Base-by-base conservation (phyloP, 1,140 invertebrate species). In the Drosophila prosaltans region DNA sequence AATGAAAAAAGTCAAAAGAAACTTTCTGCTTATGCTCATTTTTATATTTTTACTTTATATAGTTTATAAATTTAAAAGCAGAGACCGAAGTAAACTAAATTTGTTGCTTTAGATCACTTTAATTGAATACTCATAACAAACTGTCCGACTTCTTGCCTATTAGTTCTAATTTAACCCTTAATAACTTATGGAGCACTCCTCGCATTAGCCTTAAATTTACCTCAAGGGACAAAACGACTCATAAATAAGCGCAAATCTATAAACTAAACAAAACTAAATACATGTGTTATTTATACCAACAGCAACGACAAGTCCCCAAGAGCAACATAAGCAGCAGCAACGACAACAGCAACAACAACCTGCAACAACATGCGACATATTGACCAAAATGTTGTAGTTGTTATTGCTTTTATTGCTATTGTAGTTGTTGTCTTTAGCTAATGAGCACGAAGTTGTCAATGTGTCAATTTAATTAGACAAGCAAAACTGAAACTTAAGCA, bases 391-490 rank as follows among this genome's bases (percentile, higher is more conserved):
- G 75, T 70, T 80, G 59, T 54, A 62, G 8, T 16, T 68, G 28
- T 30, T 30, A 30, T 30, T 30, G 28, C 28, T 30, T 2, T 30
- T 24, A n/a, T 39, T 51, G 55, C 60, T 66, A 57, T 26, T 67
- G 54, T 48, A 51, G 69, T 68, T 75, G 66, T 65, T 84, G 75
- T 65, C 78, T 63, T 43, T 74, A 21, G 84, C 84, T 89, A 89
- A 90, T 89, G 81, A 89, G 85, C 85, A 90, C 85, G 85, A 84
- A 89, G 78, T 89, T 89, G 84, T 89, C 84, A 89, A 83, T 91
- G 89, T 91, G 88, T 91, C 88, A 91, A 89, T 85, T 91, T 91
- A 91, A 91, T 91, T 91, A 91, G 89, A 91, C 89, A 91, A 84
- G 83, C 68, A 81, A 82, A 71, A 51, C 45, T 51, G 45, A 51